Evolutionary conservation across 2,888 invertebrate genomes (phyloP), one percentile per base, ranked within the genome.

Genomic region (Tetheella fluctuosa): DNA sequence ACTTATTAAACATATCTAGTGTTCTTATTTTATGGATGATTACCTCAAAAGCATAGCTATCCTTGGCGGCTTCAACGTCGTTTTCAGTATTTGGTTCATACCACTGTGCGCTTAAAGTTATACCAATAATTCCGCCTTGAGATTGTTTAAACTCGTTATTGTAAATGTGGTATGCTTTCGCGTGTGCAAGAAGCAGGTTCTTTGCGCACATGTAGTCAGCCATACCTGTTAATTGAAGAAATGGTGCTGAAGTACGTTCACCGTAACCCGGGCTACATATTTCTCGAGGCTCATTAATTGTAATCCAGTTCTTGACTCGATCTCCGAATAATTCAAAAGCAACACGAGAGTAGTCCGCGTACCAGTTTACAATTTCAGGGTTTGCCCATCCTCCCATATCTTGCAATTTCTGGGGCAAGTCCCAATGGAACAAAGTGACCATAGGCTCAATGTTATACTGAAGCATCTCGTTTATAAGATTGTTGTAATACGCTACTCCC

Each of bases 391-490:
- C 95, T 6, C 94, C 95, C 58, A 93, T 69, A 0, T 93, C 90
- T 64, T 94, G 94, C 0, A 95, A 74, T 54, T 85, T 85, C 63
- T 91, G 86, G 0, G 94, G 94, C 61, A 94, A 70, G 69, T 94
- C 94, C 88, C 91, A 94, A 64, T 94, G 94, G 65, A 88, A 93
- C 57, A 94, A 74, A 0, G 94, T 94, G 1, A 94, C 86, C 84
- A 94, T 85, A 0, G 96, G 96, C 65, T 92, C 76, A 59, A 96
- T 95, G 42, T 93, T 94, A 66, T 94, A 94, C 52, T 87, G 89
- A 7, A 94, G 70, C 60, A 96, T 83, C 72, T 93, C 94, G 64
- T 95, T 81, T 37, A 95, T 94, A 17, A 96, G 70, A 34, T 84
- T 83, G 37, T 83, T 84, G 56, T 88, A 87, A 58, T 83, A 85